Percentiles rank a stretch among this genome's conserved stretches.
phyloP scores from a whole-genome alignment of 1,140 invertebrate genomes.

The Tyrophagus putrescentiae region DNA sequence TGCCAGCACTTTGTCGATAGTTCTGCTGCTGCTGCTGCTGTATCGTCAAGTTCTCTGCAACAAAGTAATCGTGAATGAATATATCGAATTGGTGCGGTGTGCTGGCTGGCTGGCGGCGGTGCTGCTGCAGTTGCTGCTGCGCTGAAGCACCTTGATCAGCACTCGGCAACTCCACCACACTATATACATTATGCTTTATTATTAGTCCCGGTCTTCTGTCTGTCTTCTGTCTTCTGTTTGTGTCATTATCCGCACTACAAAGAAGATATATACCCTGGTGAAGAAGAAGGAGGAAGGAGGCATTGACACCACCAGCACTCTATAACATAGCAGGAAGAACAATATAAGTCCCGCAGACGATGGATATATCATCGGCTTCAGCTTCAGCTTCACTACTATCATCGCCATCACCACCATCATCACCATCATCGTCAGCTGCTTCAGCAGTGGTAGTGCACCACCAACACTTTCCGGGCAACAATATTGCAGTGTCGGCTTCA shows the following conservation, averaged over 20 bases:
- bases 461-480: too few relatives aligned
- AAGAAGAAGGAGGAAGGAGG: too few relatives aligned
- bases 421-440: background rate
- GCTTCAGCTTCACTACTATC: background rate
- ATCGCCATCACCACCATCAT: background rate
- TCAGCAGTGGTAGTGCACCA: too few relatives aligned
- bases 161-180: background rate
- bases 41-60: background rate
- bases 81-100: constrained; percentile 3
- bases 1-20: background rate
- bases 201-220: too few relatives aligned
- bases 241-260: constrained; percentile 6
- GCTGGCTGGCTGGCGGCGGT: background rate
- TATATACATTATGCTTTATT: too few relatives aligned
- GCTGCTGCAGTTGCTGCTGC: background rate
- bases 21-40: background rate
- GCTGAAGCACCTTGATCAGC: too few relatives aligned
- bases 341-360: background rate
- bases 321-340: background rate
- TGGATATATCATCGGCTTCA: constrained; percentile 13
- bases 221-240: too few relatives aligned
- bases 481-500: too few relatives aligned
- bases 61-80: constrained; percentile 14
- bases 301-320: constrained; percentile 12
- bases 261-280: constrained; percentile 8